A percentile compares a stretch with the other conserved stretches of the same genome.
Conservation (phyloP, 2,888 invertebrate genomes). For the Hemaris fuciformis region DNA sequence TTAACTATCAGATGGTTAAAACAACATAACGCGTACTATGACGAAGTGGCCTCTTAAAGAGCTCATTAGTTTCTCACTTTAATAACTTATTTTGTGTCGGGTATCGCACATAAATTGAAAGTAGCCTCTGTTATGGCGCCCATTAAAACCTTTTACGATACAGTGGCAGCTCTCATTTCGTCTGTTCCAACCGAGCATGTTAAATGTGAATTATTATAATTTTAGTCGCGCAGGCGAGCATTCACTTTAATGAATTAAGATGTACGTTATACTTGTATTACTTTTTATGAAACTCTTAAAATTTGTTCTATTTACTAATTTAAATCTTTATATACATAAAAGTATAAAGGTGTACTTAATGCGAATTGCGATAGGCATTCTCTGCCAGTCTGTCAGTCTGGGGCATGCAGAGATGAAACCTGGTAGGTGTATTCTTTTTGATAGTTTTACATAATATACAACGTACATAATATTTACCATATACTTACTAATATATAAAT, state of each 20-base stretch:
- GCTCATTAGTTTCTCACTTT: conserved; percentile 47
- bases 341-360: no score
- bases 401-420: no score
- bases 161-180: conserved; percentile 42
- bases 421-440: no score
- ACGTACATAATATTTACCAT: no score
- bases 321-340: no score
- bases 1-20: not conserved
- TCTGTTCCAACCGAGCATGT: conserved; percentile 40
- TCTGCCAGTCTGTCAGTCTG: no score
- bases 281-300: no score
- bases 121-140: conserved; percentile 47
- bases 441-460: no score
- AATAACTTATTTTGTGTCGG: conserved; percentile 39
- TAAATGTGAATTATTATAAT: conserved; percentile 44
- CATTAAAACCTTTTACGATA: conserved; percentile 60
- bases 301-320: no score
- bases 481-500: no score
- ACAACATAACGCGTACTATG: not conserved
- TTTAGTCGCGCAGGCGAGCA: conserved; percentile 28
- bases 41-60: conserved; percentile 17
- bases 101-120: conserved; percentile 50
- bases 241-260: not conserved
- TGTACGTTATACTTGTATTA: not conserved
- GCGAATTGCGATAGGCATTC: no score